phyloP scores from a whole-genome alignment of 1,140 invertebrate genomes.

The Trichoplusia ni region DNA sequence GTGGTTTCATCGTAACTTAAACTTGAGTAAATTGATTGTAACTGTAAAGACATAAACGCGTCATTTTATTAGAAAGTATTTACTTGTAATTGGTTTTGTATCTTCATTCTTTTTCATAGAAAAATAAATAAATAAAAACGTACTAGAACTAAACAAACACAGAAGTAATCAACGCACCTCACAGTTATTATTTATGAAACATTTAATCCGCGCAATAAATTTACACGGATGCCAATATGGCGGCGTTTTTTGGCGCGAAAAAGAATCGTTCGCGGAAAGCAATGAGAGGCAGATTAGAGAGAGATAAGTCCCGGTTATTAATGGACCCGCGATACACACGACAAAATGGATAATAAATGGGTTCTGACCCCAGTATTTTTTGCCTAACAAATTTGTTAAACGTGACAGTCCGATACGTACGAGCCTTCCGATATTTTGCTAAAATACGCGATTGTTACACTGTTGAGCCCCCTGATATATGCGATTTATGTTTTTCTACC shows the following conservation, averaged over 20 bases:
- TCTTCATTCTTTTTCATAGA: no score
- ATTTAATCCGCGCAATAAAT: constrained; percentile 76
- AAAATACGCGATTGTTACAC: no score
- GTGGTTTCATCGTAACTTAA: no score
- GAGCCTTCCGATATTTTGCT: constrained; percentile 3
- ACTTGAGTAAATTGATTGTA: no score
- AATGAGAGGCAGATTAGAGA: constrained; percentile 77
- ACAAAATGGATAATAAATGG: constrained; percentile 70
- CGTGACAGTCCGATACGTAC: constrained; percentile 26
- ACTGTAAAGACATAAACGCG: no score
- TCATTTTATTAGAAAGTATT: no score
- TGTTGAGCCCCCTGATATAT: no score
- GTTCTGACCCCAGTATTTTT: constrained; percentile 51
- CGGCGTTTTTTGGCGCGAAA: constrained; percentile 69
- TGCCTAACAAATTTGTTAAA: constrained; percentile 54
- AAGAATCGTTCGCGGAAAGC: constrained; percentile 78
- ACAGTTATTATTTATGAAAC: constrained; percentile 71
- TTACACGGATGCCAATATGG: constrained; percentile 62
- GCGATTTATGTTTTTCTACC: no score
- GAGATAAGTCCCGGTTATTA: constrained; percentile 75
- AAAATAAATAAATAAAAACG: no score
- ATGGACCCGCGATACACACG: constrained; percentile 74
- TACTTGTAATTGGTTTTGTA: no score
- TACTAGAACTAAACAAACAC: neutral
- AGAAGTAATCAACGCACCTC: constrained; percentile 15